Percentiles rank a stretch among this genome's conserved stretches.
Conservation (phyloP, 2,888 invertebrate species). For the Hydrotaea cyrtoneurina region DNA sequence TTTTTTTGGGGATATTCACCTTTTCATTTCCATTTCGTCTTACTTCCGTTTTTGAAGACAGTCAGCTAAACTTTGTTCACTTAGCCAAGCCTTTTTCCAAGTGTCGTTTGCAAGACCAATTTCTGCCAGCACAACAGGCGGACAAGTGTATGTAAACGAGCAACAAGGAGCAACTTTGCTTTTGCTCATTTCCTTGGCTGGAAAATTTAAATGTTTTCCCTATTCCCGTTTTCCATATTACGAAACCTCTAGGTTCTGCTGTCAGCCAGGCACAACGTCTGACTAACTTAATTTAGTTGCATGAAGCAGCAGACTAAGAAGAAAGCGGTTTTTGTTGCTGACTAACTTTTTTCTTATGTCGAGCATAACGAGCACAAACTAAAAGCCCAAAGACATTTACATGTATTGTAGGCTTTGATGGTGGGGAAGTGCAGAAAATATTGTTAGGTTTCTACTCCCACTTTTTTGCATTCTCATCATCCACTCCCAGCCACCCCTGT, state of each 20-base stretch:
- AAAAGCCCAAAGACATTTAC: constrained; percentile 47
- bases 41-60: not conserved
- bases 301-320: not conserved
- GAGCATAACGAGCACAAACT: constrained; percentile 45
- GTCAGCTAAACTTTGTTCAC: constrained; percentile 5
- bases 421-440: not conserved
- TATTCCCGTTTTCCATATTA: not conserved
- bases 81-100: not conserved
- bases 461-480: not conserved
- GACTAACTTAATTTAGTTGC: constrained; percentile 46
- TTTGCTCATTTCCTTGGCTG: constrained; percentile 47
- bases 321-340: not conserved
- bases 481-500: not conserved
- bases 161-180: constrained; percentile 25
- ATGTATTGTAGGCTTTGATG: not conserved
- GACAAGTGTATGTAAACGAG: no score
- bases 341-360: constrained; percentile 54
- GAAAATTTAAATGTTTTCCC: constrained; percentile 38
- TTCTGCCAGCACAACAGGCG: not conserved
- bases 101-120: constrained; percentile 11
- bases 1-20: not conserved
- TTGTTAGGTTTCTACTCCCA: not conserved
- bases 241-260: not conserved
- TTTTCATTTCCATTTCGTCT: not conserved
- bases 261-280: not conserved